Evolutionary conservation across 2,888 invertebrate genomes (phyloP), one percentile per base, ranked within the genome.

Genomic region (Tetragonula carbonaria): DNA sequence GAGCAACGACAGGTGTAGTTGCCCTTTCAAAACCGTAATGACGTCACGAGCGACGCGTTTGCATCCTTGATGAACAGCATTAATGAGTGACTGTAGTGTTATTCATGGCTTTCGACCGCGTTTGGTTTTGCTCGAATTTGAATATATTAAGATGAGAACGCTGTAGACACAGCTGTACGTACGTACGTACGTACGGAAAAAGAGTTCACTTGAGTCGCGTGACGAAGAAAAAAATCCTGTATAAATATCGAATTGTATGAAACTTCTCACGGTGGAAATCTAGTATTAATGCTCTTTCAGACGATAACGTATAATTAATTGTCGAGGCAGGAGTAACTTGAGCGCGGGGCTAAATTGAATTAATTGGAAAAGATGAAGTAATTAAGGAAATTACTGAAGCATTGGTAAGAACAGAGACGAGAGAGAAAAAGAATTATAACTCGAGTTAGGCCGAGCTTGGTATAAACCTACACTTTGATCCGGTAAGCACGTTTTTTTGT

Each of bases 1-100:
- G 13, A 33, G 55, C 57, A 66, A 77, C 72, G 72, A 62, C 86
- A 75, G 77, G 63, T 84, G 74, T 57, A 74, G 33, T 51, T 38
- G 78, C 72, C 72, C 72, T 82, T 74, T 82, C 66, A 57, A 45
- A 45, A 67, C 45, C 16, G 62, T 45, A 23, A 55, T 82, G 85
- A 75, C 86, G 82, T 85, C 82, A 79, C 70, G 68, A 65, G 53
- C 65, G 18, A 66, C 83, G 55, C 28, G 55, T 53, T 45, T 28
- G 59, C 45, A 80, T 80, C 57, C 73, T 65, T 33, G 68, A 79
- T 76, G 77, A 45, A 72, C 38, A 45, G 66, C 70, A 38, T 63
- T 85, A 82, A 85, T 70, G 77, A 80, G 57, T 3, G 57, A 23
- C 74, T 62, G 68, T 71, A 51, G 53, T 38, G 68, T 70, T 80